Evolutionary conservation across 2,797 vertebrate genomes (phyloP).

Genomic region (Chloroceryle amazona): DNA sequence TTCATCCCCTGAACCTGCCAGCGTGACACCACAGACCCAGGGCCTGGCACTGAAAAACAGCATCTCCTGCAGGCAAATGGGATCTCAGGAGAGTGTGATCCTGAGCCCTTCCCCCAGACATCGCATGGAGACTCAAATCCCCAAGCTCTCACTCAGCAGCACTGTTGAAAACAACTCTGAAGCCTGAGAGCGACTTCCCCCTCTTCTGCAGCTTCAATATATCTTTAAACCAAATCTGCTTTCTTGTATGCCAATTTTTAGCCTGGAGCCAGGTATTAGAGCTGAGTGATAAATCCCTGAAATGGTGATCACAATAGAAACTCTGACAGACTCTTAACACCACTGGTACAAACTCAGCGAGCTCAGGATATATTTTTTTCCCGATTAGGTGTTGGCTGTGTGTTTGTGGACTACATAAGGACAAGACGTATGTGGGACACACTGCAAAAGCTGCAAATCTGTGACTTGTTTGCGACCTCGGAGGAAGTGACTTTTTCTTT

Average conservation of each 20-base stretch:
- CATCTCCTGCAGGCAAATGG: background rate
- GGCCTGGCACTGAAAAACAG: background rate
- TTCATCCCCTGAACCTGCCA: background rate
- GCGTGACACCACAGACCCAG: background rate
- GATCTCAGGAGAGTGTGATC: rapidly evolving
- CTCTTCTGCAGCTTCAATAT: conserved; percentile 32
- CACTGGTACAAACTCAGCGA: conserved; percentile 33
- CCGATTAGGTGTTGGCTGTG: background rate
- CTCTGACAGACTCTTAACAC: conserved; percentile 71
- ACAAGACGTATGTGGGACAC: background rate
- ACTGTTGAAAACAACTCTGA: background rate
- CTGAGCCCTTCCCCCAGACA: background rate
- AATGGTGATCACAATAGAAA: conserved; percentile 71
- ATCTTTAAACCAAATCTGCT: conserved; percentile 69
- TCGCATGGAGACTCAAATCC: rapidly evolving
- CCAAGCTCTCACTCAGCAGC: background rate
- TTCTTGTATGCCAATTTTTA: conserved; percentile 70
- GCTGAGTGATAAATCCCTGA: conserved; percentile 79
- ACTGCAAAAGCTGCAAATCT: conserved; percentile 13
- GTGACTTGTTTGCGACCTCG: background rate
- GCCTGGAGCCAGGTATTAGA: conserved; percentile 76
- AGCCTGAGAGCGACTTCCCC: background rate
- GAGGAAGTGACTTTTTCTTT: background rate
- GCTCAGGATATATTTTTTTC: background rate
- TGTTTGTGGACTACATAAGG: background rate